These are phyloP conservation scores for Vesta saturnalis DNA, from an alignment of 2,888 invertebrate genomes.

Conservation along the genomic window DNA sequence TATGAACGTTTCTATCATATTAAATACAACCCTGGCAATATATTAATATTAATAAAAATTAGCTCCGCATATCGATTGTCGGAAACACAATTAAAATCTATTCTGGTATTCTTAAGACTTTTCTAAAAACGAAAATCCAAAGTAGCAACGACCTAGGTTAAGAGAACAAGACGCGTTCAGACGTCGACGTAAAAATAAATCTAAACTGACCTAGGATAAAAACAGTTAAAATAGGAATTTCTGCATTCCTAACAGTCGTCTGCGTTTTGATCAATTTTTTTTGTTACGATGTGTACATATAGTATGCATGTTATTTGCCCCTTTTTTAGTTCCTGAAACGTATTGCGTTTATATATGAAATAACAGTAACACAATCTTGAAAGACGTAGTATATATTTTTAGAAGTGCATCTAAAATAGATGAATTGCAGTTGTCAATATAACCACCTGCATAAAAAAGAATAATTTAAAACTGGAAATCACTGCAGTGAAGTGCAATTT, in stretches of 20 bases:
- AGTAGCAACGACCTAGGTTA: conserved; percentile 38
- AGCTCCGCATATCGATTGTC: no score
- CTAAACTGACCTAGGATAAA: conserved; percentile 35
- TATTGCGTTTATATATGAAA: no score
- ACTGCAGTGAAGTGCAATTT: no score
- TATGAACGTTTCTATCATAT: no score
- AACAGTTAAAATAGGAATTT: conserved; percentile 9
- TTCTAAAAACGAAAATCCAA: conserved; percentile 13
- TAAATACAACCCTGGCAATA: no score
- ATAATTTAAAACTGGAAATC: no score
- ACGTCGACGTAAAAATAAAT: conserved; percentile 34
- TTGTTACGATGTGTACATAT: conserved; percentile 9
- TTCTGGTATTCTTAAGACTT: not conserved
- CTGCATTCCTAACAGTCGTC: conserved; percentile 29
- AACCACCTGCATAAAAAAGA: no score
- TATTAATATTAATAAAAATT: no score
- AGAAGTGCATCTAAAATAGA: no score
- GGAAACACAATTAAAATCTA: conserved; percentile 1
- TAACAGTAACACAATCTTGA: no score
- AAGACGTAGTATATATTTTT: no score
- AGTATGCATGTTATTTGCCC: conserved; percentile 8
- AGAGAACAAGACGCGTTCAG: conserved; percentile 24
- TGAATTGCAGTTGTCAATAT: no score
- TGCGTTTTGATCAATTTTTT: conserved; percentile 20
- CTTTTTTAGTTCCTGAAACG: not conserved